Evolutionary conservation across 2,888 invertebrate species (phyloP).

Genomic region (Mythimna pallens): DNA sequence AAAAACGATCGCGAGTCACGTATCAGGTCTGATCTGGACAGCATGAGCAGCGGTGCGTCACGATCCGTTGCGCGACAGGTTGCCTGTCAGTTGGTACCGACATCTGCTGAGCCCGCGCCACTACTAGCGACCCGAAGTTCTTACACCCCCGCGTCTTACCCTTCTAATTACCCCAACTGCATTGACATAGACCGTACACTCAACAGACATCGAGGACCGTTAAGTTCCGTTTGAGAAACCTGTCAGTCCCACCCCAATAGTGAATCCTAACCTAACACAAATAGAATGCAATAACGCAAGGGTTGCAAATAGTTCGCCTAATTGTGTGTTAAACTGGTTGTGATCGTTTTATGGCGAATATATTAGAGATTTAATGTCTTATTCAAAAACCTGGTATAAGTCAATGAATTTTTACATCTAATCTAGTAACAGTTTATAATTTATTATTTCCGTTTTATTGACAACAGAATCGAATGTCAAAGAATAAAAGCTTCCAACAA

Average conservation of each 20-base stretch:
- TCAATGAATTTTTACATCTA: conserved; percentile 24
- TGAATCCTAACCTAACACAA: conserved; percentile 75
- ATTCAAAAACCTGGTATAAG: conserved; percentile 52
- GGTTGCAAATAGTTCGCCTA: conserved; percentile 87
- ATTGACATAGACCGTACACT: conserved; percentile 69
- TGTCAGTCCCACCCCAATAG: conserved; percentile 77
- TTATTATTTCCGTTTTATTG: conserved; percentile 33
- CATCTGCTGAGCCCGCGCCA: conserved; percentile 85
- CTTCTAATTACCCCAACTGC: conserved; percentile 81
- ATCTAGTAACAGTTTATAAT: conserved; percentile 16
- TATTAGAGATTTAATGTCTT: conserved; percentile 68
- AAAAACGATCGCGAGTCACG: conserved; percentile 78
- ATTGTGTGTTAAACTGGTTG: conserved; percentile 84
- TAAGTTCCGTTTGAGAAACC: conserved; percentile 88
- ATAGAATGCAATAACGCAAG: conserved; percentile 83
- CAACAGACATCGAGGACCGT: conserved; percentile 87
- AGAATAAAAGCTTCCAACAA: conserved; percentile 40
- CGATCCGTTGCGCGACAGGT: conserved; percentile 90
- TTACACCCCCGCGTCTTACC: conserved; percentile 86
- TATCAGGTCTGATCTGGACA: conserved; percentile 84
- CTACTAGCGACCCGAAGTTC: conserved; percentile 76
- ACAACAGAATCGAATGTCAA: conserved; percentile 17
- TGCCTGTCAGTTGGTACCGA: conserved; percentile 86
- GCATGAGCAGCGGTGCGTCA: conserved; percentile 84
- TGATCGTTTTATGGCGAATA: conserved; percentile 68